Conservation (phyloP, 2,797 vertebrate species). For the Hippocampus kuda region DNA sequence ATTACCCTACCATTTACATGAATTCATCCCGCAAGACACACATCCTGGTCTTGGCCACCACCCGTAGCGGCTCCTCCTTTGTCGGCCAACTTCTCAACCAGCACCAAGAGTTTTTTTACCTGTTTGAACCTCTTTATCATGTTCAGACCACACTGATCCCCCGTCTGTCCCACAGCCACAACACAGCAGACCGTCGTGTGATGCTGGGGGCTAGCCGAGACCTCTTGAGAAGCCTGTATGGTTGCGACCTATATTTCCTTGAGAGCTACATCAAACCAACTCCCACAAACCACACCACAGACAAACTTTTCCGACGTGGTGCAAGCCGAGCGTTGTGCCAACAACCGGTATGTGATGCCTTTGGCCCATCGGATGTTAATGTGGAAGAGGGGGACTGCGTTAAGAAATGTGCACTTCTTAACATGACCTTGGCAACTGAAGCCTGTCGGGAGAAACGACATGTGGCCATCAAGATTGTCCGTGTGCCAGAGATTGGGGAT, state of each 20-base stretch:
- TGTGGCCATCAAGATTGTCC: constrained; percentile 88
- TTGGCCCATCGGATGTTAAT: constrained; percentile 68
- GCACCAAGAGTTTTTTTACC: constrained; percentile 89
- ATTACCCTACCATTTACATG: constrained; percentile 71
- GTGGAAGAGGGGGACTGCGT: constrained; percentile 87
- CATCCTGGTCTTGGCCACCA: constrained; percentile 87
- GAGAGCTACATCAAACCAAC: constrained; percentile 90
- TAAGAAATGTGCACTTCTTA: constrained; percentile 78
- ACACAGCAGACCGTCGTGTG: constrained; percentile 72
- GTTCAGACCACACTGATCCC: constrained; percentile 87
- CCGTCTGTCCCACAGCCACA: constrained; percentile 77
- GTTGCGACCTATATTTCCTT: constrained; percentile 85
- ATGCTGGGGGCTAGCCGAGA: constrained; percentile 88
- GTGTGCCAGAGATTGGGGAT: constrained; percentile 83
- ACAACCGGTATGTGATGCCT: constrained; percentile 75
- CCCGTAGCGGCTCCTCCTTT: constrained; percentile 88
- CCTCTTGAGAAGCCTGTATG: constrained; percentile 82
- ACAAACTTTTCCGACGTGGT: constrained; percentile 82
- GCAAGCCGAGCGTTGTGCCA: constrained; percentile 87
- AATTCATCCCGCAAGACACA: constrained; percentile 82
- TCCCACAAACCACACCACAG: constrained; percentile 81
- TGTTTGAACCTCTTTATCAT: constrained; percentile 92
- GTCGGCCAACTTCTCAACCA: constrained; percentile 94
- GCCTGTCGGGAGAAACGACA: constrained; percentile 78
- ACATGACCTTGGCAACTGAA: constrained; percentile 79